These are phyloP conservation scores for Spodoptera picta DNA, from an alignment of 2,888 invertebrate species.

Conservation along the genomic window DNA sequence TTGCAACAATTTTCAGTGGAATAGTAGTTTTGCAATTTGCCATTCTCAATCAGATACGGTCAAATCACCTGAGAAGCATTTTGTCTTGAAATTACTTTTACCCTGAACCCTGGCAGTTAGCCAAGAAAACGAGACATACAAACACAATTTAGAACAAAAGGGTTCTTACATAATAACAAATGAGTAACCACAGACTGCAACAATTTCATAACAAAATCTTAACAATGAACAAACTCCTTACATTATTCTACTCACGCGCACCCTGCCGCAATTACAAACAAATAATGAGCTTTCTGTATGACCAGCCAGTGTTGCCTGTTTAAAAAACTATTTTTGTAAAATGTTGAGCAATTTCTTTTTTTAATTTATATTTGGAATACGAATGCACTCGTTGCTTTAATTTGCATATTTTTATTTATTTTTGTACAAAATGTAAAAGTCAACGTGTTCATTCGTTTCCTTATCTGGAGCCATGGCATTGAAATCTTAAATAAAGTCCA, in stretches of 20 bases:
- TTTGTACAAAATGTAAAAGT: conserved; percentile 3
- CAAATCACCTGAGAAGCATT: no score
- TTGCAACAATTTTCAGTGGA: no score
- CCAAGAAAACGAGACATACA: conserved; percentile 9
- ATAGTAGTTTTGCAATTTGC: no score
- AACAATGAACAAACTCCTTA: conserved; percentile 36
- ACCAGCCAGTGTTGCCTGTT: conserved; percentile 16
- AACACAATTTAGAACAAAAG: conserved; percentile 13
- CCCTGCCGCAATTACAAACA: conserved; percentile 35
- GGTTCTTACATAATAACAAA: conserved; percentile 26
- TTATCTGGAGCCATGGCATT: conserved; percentile 6
- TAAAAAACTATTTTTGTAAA: conserved; percentile 29
- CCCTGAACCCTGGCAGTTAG: conserved; percentile 1
- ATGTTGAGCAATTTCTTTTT: conserved; percentile 3
- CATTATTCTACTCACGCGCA: conserved; percentile 36
- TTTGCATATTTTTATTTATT: background rate
- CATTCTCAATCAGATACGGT: no score
- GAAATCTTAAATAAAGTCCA: background rate
- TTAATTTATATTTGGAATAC: background rate
- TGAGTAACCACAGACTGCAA: conserved; percentile 27
- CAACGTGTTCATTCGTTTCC: background rate
- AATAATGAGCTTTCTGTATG: conserved; percentile 57
- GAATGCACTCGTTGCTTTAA: background rate
- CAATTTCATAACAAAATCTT: conserved; percentile 44
- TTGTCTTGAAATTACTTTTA: conserved; percentile 3